Evolutionary conservation across 92 coral and sea anemone genomes (phyloP).

Genomic region (Muricea muricata): DNA sequence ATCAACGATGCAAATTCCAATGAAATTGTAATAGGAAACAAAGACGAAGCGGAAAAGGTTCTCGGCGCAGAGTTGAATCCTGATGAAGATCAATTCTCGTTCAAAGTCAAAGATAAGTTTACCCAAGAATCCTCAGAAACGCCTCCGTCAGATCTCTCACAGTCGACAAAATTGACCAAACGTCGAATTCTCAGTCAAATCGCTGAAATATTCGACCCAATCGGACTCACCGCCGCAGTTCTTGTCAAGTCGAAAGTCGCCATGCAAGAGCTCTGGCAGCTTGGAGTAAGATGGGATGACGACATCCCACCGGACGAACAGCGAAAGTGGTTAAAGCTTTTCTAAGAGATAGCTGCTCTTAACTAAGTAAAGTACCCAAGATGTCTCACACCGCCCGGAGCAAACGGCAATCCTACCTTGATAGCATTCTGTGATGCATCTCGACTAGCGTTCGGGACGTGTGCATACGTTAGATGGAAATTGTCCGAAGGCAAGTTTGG

Average conservation of each 20-base stretch:
- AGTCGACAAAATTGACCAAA: slow-evolving; percentile 5
- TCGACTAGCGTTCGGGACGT: slow-evolving; percentile 48
- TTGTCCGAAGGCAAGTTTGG: slow-evolving; percentile 22
- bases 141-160: too few relatives aligned
- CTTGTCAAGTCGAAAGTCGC: neutral
- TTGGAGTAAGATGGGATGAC: slow-evolving; percentile 28
- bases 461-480: slow-evolving; percentile 54
- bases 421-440: slow-evolving; percentile 55
- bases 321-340: slow-evolving; percentile 41
- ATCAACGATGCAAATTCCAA: neutral
- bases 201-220: slow-evolving; percentile 39
- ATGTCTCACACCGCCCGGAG: slow-evolving; percentile 41
- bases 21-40: neutral
- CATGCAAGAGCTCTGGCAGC: slow-evolving; percentile 31
- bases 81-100: neutral
- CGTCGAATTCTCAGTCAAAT: slow-evolving; percentile 36
- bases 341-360: slow-evolving; percentile 55
- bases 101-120: neutral
- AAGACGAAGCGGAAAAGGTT: neutral
- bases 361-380: slow-evolving; percentile 39
- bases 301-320: slow-evolving; percentile 21
- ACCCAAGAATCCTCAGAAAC: neutral
- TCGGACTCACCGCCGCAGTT: slow-evolving; percentile 21
- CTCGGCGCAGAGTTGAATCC: neutral
- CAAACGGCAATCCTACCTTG: slow-evolving; percentile 22